Evolutionary conservation across 2,888 invertebrate genomes (phyloP).

Genomic region (Drosophila sordidapex): DNA sequence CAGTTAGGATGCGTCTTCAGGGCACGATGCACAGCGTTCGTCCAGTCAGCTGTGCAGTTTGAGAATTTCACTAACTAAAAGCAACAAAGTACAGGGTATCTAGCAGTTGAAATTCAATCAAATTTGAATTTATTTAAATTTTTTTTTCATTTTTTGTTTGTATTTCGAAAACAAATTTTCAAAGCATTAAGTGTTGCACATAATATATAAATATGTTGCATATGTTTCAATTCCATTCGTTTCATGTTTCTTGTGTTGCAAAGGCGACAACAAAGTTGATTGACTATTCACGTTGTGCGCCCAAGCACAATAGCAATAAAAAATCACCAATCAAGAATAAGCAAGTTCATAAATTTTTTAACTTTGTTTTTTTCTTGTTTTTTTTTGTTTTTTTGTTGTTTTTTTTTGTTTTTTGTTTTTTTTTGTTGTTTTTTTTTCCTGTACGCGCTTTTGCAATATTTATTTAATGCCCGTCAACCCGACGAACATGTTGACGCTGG

Average conservation of each 20-base stretch:
- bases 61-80: not conserved
- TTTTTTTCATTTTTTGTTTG: not conserved
- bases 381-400: not conserved
- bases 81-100: not conserved
- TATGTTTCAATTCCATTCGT: constrained; percentile 5
- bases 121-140: not conserved
- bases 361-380: not conserved
- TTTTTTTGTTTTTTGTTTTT: not conserved
- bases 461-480: constrained; percentile 39
- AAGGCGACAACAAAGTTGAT: not conserved
- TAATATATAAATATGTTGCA: not conserved
- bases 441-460: constrained; percentile 67
- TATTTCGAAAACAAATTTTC: not conserved
- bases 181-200: not conserved
- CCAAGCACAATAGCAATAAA: not conserved
- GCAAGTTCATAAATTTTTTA: constrained; percentile 40
- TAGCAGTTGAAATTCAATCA: not conserved
- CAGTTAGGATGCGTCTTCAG: too few relatives aligned
- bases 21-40: not conserved
- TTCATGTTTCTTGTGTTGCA: not conserved
- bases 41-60: too few relatives aligned
- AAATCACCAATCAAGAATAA: constrained; percentile 15
- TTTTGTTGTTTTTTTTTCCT: not conserved
- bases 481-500: constrained; percentile 18
- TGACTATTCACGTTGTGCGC: not conserved